phyloP scores from a whole-genome alignment of 2,113 vertebrate species.

The Tor tambroides region DNA sequence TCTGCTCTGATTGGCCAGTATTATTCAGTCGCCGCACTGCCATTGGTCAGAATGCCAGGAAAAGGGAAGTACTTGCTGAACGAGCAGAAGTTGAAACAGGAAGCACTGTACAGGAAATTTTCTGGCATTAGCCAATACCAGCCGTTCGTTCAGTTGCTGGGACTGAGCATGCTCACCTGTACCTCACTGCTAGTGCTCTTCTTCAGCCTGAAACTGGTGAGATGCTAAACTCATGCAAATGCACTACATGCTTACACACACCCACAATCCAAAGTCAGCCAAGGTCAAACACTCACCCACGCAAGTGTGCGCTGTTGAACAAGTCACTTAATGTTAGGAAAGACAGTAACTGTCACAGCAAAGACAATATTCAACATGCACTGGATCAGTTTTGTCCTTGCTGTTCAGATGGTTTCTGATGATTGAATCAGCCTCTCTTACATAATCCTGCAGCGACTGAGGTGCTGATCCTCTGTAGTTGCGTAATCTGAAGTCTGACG shows the following conservation, averaged over 20 bases:
- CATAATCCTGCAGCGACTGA: neutral
- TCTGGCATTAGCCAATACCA: constrained; percentile 90
- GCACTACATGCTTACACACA: neutral
- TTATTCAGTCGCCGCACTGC: constrained; percentile 62
- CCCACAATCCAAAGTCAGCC: neutral
- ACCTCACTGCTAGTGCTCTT: constrained; percentile 77
- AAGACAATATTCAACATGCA: neutral
- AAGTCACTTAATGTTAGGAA: neutral
- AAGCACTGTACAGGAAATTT: constrained; percentile 89
- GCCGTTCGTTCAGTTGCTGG: constrained; percentile 85
- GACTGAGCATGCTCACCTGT: constrained; percentile 81
- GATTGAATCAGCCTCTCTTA: neutral
- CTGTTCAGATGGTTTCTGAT: neutral
- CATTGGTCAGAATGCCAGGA: constrained; percentile 84
- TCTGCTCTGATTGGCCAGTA: constrained; percentile 70
- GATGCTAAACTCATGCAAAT: constrained; percentile 60
- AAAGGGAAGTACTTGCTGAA: constrained; percentile 96
- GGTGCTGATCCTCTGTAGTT: constrained; percentile 1
- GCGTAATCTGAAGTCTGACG: constrained; percentile 10
- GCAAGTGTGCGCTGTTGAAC: neutral
- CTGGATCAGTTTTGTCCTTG: neutral
- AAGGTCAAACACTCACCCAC: neutral
- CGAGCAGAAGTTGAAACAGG: constrained; percentile 82
- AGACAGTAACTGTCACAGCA: neutral
- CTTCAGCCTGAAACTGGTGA: constrained; percentile 80